Evolutionary conservation across 1,140 invertebrate species (phyloP).

Genomic region (Drusus annulatus): DNA sequence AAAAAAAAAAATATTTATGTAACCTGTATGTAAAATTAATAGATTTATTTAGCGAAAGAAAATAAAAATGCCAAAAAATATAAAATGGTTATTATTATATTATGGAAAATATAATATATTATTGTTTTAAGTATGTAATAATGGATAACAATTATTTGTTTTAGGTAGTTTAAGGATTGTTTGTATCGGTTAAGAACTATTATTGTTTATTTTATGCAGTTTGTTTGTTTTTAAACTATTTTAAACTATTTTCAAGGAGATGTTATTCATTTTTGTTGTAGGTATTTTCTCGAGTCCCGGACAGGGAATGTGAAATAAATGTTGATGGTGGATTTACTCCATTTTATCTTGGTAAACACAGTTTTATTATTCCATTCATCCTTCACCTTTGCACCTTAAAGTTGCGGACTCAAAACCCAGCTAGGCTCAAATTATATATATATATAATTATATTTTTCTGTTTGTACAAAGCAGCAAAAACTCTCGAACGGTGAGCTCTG

Average conservation of each 20-base stretch:
- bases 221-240: background rate
- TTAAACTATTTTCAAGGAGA: constrained; percentile 5
- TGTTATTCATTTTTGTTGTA: constrained; percentile 4
- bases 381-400: too few species aligned
- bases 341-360: too few species aligned
- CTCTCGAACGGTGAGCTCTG: too few species aligned
- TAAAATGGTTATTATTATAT: constrained; percentile 8
- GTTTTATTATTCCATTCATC: too few species aligned
- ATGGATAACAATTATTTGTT: background rate
- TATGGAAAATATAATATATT: background rate
- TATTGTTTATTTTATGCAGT: background rate
- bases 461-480: too few species aligned
- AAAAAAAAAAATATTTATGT: constrained; percentile 19
- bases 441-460: too few species aligned
- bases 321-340: too few species aligned
- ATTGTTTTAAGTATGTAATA: background rate
- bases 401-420: too few species aligned
- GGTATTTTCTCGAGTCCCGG: too few species aligned
- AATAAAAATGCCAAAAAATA: constrained; percentile 23
- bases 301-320: too few species aligned
- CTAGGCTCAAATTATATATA: too few species aligned
- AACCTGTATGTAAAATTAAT: constrained; percentile 5
- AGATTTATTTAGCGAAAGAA: constrained; percentile 11
- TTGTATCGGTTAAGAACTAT: background rate
- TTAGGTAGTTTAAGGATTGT: constrained; percentile 2